A percentile compares a stretch with the other conserved stretches of the same genome.
phyloP scores from a whole-genome alignment of 2,113 vertebrate species.

The Dipodomys stephensi region DNA sequence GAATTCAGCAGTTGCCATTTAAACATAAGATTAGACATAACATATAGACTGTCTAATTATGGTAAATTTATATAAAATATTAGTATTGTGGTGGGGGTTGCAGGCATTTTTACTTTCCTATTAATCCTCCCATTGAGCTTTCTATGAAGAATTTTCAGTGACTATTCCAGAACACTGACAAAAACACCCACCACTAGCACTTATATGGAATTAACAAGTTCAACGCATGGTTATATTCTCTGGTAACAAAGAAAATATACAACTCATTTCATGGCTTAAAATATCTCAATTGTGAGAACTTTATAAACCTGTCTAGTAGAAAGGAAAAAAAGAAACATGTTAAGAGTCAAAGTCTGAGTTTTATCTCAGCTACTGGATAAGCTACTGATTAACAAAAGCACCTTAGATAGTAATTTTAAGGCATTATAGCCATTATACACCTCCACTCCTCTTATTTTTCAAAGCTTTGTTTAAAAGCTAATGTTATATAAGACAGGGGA shows the following conservation, averaged over 20 bases:
- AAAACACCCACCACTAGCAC: not conserved
- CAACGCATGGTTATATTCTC: constrained; percentile 2
- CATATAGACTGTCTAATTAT: not conserved
- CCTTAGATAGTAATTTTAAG: not conserved
- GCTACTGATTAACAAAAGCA: not conserved
- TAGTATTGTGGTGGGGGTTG: not conserved
- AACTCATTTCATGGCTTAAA: constrained; percentile 13
- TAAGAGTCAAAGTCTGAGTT: not conserved
- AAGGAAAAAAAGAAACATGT: not conserved
- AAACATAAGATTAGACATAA: not conserved
- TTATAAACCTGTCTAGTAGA: not conserved
- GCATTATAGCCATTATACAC: not conserved
- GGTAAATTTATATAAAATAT: constrained; percentile 18
- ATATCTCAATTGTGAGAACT: not conserved
- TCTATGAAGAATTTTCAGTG: not conserved
- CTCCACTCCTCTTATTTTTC: not conserved
- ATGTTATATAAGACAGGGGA: not conserved
- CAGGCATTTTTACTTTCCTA: not conserved
- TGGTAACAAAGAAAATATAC: not conserved
- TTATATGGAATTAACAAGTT: not conserved
- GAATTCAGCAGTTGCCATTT: not conserved
- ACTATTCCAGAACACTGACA: not conserved
- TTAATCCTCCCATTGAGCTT: not conserved
- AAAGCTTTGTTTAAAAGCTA: not conserved
- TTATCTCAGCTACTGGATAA: not conserved